Base-by-base conservation (phyloP, 2,797 vertebrate genomes). In the Parotocinclus haroldoi region DNA sequence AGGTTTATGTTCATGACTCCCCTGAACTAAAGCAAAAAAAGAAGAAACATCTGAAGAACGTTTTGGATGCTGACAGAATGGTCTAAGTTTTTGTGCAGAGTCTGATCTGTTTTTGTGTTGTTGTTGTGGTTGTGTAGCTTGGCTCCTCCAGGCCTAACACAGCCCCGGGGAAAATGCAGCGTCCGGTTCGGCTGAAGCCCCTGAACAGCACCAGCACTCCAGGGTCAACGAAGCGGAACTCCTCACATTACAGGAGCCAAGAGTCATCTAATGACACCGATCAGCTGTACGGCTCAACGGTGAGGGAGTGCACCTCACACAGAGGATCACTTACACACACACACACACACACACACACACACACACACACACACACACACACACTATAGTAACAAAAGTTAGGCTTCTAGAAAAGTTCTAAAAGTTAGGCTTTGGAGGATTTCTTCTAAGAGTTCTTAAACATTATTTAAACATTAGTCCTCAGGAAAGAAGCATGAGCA, bases 141-240 rank as follows among this genome's bases (percentile, higher is more conserved):
- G 75, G 83, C 42, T 91, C 84, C 0, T 87, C 92, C 52, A 82
- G 90, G 37, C 95, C 95, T 40, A 94, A 86, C 66, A 95, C 93
- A 0, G 94, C 93, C 48, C 94, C 95, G 0, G 95, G 91, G 71
- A 91, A 89, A 37, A 79, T 82, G 77, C 94, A 92, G 72, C 88
- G 86, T 44, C 93, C 89, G 0, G 76, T 85, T 64, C 88, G 85
- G 18, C 88, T 96, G 48, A 91, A 90, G 72, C 95, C 93, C 0
- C 87, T 94, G 53, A 82, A 63, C 9, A 75, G 79, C 10, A 78
- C 75, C 80, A 77, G 81, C 80, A 81, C 81, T 13, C 67, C 69
- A 0, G 82, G 81, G 3, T 79, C 85, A 11, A 60, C 73, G 50
- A 82, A 87, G 46, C 92, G 82, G 82, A 71, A 80, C 64, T 80